A percentile compares a stretch with the other conserved stretches of the same genome.
Conservation (phyloP, 2,888 invertebrate species). For the Platycheirus albimanus region DNA sequence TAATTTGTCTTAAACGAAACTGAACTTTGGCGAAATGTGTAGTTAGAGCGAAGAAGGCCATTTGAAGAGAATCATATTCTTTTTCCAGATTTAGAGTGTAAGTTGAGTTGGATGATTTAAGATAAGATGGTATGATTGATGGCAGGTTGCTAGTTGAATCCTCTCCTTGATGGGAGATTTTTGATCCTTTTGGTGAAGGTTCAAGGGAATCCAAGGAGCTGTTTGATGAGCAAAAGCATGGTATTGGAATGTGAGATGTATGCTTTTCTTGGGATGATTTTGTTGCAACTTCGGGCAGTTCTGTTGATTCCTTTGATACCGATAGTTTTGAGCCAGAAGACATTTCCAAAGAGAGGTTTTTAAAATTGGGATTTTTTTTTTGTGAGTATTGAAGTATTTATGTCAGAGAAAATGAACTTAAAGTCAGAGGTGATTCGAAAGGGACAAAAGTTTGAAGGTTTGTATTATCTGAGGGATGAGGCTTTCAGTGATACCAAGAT, state of each 20-base stretch:
- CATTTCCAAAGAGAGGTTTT: background rate
- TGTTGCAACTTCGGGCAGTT: background rate
- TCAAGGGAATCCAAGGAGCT: background rate
- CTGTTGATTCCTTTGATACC: background rate
- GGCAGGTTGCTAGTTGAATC: background rate
- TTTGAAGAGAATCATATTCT: slow-evolving; percentile 77
- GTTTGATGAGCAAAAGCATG: slow-evolving; percentile 1
- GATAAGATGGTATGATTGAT: background rate
- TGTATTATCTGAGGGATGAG: no score
- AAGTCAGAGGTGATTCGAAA: background rate
- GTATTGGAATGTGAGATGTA: background rate
- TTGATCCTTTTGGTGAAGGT: background rate
- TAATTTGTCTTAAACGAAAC: slow-evolving; percentile 78
- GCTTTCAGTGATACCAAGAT: no score
- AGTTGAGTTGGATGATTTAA: slow-evolving; percentile 24
- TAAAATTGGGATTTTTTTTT: background rate
- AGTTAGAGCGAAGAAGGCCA: slow-evolving; percentile 77
- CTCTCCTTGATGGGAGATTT: background rate
- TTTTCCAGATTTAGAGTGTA: slow-evolving; percentile 78
- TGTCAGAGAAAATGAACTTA: background rate
- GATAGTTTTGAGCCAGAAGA: background rate
- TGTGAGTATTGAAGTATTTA: background rate
- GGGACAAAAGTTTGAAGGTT: no score
- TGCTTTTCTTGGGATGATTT: background rate
- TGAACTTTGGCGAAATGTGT: slow-evolving; percentile 79